Percentiles rank a stretch among this genome's conserved stretches.
Conservation (phyloP, 2,888 invertebrate species). For the Nomada lathburiana region DNA sequence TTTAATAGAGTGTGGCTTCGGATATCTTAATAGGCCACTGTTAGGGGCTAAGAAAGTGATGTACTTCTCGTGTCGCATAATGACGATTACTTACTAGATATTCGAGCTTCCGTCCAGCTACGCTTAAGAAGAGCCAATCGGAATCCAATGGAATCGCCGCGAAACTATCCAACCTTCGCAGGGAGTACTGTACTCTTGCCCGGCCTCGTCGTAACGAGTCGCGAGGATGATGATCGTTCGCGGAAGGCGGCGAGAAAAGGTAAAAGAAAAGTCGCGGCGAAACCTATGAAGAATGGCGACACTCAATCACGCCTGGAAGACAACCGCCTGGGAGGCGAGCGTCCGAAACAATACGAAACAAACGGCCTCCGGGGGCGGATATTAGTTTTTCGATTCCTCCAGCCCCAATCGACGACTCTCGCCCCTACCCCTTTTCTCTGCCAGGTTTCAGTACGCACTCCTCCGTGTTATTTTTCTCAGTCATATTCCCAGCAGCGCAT, state of each 20-base stretch:
- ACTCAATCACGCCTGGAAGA: conserved; percentile 83
- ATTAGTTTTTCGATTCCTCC: conserved; percentile 84
- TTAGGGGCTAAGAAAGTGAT: too few relatives aligned
- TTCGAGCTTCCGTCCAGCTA: too few relatives aligned
- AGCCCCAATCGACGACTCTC: conserved; percentile 72
- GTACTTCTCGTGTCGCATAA: too few relatives aligned
- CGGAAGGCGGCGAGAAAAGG: conserved; percentile 46
- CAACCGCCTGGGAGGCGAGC: conserved; percentile 77
- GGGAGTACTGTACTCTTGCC: conserved; percentile 15
- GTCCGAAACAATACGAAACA: conserved; percentile 84
- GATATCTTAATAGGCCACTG: too few relatives aligned
- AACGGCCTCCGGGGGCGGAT: conserved; percentile 83
- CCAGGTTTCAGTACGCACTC: conserved; percentile 36
- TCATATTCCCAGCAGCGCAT: conserved; percentile 82
- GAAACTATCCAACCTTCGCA: neutral
- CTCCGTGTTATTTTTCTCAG: conserved; percentile 81
- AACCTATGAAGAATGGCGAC: conserved; percentile 82
- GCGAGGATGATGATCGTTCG: conserved; percentile 50
- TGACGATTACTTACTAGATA: too few relatives aligned
- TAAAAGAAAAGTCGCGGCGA: conserved; percentile 46
- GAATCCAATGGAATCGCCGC: neutral
- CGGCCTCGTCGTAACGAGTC: conserved; percentile 60
- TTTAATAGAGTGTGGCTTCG: neutral
- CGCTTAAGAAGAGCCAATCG: neutral
- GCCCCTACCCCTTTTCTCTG: conserved; percentile 11